These are phyloP conservation scores for Anolis sagrei DNA, from an alignment of 2,113 vertebrate genomes.

Conservation along the genomic window DNA sequence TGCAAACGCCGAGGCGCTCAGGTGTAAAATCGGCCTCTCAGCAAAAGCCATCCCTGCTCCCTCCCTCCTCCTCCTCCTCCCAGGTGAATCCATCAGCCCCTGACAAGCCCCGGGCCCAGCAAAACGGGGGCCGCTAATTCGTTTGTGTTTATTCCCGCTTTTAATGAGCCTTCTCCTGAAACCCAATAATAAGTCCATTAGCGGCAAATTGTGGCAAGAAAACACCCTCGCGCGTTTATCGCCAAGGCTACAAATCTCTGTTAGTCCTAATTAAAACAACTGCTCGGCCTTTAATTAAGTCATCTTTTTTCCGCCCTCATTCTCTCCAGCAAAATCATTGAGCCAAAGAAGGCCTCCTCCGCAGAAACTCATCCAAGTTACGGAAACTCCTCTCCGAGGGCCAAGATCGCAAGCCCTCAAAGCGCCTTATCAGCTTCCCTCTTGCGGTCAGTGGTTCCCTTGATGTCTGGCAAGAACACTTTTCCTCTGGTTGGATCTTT, in stretches of 20 bases:
- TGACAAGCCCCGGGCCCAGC: constrained; percentile 13
- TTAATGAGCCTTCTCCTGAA: constrained; percentile 33
- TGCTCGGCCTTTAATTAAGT: constrained; percentile 60
- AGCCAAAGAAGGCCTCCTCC: background rate
- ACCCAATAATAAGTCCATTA: constrained; percentile 54
- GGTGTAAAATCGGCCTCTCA: constrained; percentile 35
- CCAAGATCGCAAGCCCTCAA: background rate
- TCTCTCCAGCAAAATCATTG: constrained; percentile 16
- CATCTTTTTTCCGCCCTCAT: constrained; percentile 43
- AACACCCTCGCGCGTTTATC: background rate
- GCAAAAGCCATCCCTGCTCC: background rate
- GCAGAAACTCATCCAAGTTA: background rate
- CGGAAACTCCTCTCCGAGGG: too few species aligned
- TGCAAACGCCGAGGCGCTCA: background rate
- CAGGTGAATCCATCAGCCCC: constrained; percentile 5
- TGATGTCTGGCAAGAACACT: too few species aligned
- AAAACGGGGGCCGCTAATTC: constrained; percentile 33
- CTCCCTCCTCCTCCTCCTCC: background rate
- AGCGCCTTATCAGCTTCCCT: too few species aligned
- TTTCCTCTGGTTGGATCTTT: too few species aligned
- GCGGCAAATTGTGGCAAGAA: constrained; percentile 47
- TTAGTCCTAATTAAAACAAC: constrained; percentile 49
- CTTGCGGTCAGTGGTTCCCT: too few species aligned
- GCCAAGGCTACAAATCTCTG: constrained; percentile 52
- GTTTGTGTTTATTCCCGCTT: constrained; percentile 43